Percentiles rank a stretch among this genome's conserved stretches.
Conservation (phyloP, 2,797 vertebrate genomes). For the Sphenopsis melanotis region DNA sequence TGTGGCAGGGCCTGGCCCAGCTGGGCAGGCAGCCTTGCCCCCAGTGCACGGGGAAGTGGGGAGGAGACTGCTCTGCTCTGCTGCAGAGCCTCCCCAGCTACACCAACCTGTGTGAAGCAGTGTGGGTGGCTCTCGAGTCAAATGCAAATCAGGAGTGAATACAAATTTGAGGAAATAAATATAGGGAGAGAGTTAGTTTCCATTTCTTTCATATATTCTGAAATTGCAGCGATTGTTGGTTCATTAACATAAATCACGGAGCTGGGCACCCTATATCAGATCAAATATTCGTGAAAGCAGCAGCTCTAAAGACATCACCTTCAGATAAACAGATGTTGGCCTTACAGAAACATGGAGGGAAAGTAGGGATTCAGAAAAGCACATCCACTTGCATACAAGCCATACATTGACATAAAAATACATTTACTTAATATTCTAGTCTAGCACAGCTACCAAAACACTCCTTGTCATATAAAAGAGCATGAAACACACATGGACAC, state of each 20-base stretch:
- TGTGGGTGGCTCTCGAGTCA: background rate
- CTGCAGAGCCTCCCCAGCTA: background rate
- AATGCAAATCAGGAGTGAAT: background rate
- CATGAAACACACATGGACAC: background rate
- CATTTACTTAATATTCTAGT: background rate
- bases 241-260: background rate
- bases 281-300: background rate
- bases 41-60: background rate
- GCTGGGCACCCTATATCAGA: background rate
- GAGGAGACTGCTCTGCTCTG: background rate
- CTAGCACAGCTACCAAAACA: background rate
- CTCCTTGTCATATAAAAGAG: background rate
- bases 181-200: background rate
- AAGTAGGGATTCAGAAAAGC: background rate
- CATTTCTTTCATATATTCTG: background rate
- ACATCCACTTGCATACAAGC: background rate
- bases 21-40: background rate
- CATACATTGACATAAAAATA: background rate
- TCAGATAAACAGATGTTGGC: background rate
- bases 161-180: conserved; percentile 5
- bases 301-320: background rate
- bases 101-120: background rate
- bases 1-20: background rate
- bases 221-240: background rate
- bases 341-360: background rate